Evolutionary conservation across 2,888 invertebrate genomes (phyloP), one percentile per base, ranked within the genome.

Genomic region (Tridacna crocea): DNA sequence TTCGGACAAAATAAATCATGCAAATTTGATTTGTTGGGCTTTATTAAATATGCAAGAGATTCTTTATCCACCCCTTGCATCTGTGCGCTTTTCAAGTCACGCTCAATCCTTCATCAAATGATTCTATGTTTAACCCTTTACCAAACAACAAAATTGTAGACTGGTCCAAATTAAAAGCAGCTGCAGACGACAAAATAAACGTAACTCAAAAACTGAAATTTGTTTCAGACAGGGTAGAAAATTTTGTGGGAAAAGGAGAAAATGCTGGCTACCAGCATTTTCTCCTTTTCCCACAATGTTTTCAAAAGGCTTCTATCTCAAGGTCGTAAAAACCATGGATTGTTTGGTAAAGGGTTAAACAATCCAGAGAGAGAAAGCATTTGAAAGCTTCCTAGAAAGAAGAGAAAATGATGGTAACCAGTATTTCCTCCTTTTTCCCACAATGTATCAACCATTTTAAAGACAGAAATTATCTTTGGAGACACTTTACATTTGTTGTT

Each of bases 1-100:
- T 51, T 70, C n/a, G 24, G 17, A 51, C 36, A 12, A 22, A 70
- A 70, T 70, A 47, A 70, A 70, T n/a, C 47, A 70, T 70, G 70
- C 26, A 22, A 47, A 70, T n/a, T 51, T 47, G 48, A 70, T 70
- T 70, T 70, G 22, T 51, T 24, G 15, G n/a, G 13, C 22, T 26
- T 70, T 12, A 51, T 70, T 15, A 70, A 70, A 51, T 70, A 70
- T 70, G 51, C 22, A 70, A 13, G 24, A 48, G 51, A 24, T 70
- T 70, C 66, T 6, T 12, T 26, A 36, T 36, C 36, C 36, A 36
- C 8, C 8, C 36, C 8, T 36, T 36, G 36, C 36, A 36, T 36
- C 36, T 36, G 2, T 2, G 36, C 36, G 2, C 36, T 36, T 36
- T 36, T 36, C 36, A 4, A 8, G 36, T 8, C 36, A 36, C 36